Conservation (phyloP, 1,140 invertebrate genomes). For the Steinernema khuongi region DNA sequence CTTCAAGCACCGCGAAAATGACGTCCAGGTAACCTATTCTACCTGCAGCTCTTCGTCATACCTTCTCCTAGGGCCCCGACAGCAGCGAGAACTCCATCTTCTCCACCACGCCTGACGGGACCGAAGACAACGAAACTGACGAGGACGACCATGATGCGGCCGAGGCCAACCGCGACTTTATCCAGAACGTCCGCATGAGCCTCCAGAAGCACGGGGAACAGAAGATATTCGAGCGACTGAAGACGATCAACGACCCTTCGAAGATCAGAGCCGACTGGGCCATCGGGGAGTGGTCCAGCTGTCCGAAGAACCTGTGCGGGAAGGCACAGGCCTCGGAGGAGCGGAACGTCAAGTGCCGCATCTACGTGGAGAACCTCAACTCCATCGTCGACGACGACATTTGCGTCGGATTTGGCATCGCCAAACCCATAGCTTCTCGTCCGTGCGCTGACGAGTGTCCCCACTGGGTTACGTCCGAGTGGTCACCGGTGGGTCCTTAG, state of each 20-base stretch:
- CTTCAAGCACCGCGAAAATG: constrained; percentile 42
- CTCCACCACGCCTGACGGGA: not conserved
- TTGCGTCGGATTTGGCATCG: constrained; percentile 47
- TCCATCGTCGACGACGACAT: constrained; percentile 45
- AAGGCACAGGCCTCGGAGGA: constrained; percentile 12
- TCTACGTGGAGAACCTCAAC: constrained; percentile 31
- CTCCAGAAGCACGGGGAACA: constrained; percentile 36
- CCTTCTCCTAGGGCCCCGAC: not conserved
- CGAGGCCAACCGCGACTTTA: constrained; percentile 22
- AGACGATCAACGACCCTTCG: constrained; percentile 31
- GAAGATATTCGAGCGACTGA: constrained; percentile 30
- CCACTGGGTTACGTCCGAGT: constrained; percentile 46
- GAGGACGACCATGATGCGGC: not conserved
- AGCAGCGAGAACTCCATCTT: not conserved
- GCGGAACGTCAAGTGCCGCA: constrained; percentile 35
- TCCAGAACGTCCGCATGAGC: constrained; percentile 39
- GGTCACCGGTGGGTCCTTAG: constrained; percentile 32
- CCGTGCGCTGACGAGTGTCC: constrained; percentile 49
- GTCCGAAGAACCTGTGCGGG: constrained; percentile 43
- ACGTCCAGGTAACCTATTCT: constrained; percentile 6
- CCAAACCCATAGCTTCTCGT: constrained; percentile 40
- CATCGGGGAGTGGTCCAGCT: constrained; percentile 48
- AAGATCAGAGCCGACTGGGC: constrained; percentile 44
- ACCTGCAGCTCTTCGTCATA: not conserved
- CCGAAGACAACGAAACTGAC: constrained; percentile 20